These are phyloP conservation scores for Holotrichia oblita DNA, from an alignment of 1,140 invertebrate species.

Conservation along the genomic window DNA sequence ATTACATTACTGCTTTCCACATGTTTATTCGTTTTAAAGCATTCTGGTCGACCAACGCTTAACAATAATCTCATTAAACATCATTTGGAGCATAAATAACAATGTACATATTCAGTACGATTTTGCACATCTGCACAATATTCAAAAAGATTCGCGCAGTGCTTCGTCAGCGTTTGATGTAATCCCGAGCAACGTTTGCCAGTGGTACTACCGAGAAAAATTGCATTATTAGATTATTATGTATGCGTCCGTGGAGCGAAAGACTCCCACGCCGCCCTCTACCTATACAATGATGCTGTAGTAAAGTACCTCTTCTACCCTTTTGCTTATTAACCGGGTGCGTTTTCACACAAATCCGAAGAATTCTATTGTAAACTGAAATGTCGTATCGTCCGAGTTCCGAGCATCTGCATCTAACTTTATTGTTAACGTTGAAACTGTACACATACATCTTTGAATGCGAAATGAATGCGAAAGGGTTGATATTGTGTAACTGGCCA, in stretches of 20 bases:
- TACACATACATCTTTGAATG: background rate
- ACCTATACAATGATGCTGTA: background rate
- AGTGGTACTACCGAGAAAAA: background rate
- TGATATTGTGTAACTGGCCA: background rate
- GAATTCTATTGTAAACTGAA: background rate
- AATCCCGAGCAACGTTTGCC: background rate
- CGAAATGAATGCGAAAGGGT: background rate
- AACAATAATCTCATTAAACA: too few species aligned
- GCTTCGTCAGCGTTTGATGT: constrained; percentile 19
- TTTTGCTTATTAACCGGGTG: constrained; percentile 20
- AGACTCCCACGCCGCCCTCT: background rate
- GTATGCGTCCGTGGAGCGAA: background rate
- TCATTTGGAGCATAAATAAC: background rate
- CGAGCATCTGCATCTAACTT: constrained; percentile 5
- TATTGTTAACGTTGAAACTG: background rate
- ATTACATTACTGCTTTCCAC: too few species aligned
- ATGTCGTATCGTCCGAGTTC: background rate
- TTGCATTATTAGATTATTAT: constrained; percentile 18
- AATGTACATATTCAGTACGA: background rate
- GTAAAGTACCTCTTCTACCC: background rate
- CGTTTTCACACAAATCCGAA: constrained; percentile 12
- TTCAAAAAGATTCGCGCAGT: background rate
- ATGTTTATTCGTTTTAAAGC: too few species aligned
- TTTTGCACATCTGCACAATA: background rate
- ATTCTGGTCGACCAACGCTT: too few species aligned